Base-by-base conservation (phyloP, 2,797 vertebrate species). In the Hemitrygon akajei region DNA sequence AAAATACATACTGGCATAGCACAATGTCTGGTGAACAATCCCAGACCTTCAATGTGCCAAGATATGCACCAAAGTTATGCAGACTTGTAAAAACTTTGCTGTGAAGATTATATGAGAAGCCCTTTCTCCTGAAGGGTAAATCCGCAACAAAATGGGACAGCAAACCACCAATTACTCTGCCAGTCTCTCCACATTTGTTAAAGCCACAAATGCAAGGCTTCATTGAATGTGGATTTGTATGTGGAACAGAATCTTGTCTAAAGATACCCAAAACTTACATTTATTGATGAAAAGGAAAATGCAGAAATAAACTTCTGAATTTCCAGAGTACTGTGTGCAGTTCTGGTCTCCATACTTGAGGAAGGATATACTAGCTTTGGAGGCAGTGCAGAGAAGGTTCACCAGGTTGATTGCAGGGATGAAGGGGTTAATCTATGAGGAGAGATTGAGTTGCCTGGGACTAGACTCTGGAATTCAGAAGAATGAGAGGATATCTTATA, bases 171-270 rank as follows among this genome's bases (percentile, higher is more conserved):
- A 75, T 10, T 9, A 16, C 71, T 22, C 16, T 30, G 3, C 7
- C 6, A n/a, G 40, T 71, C 37, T 47, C 16, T 93, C 71, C 56
- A 76, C 91, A 93, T 93, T 40, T 93, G 91, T 76, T 27, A 93
- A 76, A 58, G 2, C 73, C 71, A n/a, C 91, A 93, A 58, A 93
- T 93, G 18, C 76, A 16, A 56, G 18, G 73, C 63, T 16, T 76
- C 71, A 76, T 93, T 58, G 27, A 56, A 16, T 56, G 40, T 25
- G 40, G 40, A 56, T 92, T 75, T 75, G 22, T 92, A 75, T 58
- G 30, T 76, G 27, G 14, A 76, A 56, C 37, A 91, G 37, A n/a
- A 22, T 27, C 40, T 22, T 76, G 40, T 12, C 25, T 60, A 87
- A n/a, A 12, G 69, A 76, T 3, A 40, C 0, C 25, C 40, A 40